Percentiles rank a stretch among this genome's conserved stretches.
Evolutionary conservation across 1,140 invertebrate species (phyloP).

Genomic region (Helicoverpa zea): DNA sequence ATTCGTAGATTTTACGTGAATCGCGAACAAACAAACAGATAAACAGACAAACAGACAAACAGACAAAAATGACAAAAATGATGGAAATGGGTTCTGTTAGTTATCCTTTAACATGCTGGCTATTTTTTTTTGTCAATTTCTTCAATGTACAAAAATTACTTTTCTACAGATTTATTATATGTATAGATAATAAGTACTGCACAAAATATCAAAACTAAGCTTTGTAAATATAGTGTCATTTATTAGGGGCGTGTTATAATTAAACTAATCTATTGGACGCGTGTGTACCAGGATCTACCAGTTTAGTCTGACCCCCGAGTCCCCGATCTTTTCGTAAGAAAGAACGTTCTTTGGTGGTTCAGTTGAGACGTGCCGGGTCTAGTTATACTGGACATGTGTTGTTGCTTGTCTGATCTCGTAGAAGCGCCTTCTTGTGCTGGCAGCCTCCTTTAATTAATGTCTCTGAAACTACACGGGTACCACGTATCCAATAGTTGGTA

Average conservation of each 20-base stretch:
- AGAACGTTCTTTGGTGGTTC: conserved; percentile 39
- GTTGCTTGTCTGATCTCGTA: conserved; percentile 64
- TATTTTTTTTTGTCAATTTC: no score
- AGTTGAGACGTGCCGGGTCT: conserved; percentile 50
- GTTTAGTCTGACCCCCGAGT: conserved; percentile 48
- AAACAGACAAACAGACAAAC: no score
- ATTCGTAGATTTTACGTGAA: no score
- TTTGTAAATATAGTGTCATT: conserved; percentile 56
- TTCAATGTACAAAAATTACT: no score
- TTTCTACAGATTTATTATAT: no score
- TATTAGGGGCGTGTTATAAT: conserved; percentile 64
- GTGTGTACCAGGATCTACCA: conserved; percentile 58
- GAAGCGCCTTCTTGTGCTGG: conserved; percentile 74
- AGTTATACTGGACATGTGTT: conserved; percentile 60
- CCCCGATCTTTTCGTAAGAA: background rate
- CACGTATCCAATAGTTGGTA: conserved; percentile 58
- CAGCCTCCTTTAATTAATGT: conserved; percentile 80
- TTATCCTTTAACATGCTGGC: no score
- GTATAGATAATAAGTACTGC: conserved; percentile 23
- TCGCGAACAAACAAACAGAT: no score
- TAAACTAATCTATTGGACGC: conserved; percentile 65
- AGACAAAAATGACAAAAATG: no score
- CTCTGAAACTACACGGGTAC: conserved; percentile 66
- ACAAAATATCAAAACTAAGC: conserved; percentile 44
- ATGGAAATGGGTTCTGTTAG: no score